Evolutionary conservation across 1,140 invertebrate species (phyloP), one percentile per base, ranked within the genome.

Genomic region (Plutomurus gul): DNA sequence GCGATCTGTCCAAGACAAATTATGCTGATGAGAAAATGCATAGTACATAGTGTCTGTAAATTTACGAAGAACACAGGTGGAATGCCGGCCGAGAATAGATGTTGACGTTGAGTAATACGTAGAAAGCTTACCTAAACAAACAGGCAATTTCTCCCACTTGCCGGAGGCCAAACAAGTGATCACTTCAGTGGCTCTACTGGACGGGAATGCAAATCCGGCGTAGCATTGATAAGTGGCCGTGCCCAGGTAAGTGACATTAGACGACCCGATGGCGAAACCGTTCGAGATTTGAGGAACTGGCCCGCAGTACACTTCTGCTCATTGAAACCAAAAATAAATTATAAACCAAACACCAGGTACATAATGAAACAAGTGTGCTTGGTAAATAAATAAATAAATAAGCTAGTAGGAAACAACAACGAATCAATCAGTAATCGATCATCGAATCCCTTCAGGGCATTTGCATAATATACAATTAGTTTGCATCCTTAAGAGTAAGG

Each of bases 201-300:
- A 94, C 5, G 94, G 91, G 85, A 99, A 98, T 75, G 93, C 94
- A 86, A 98, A 99, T 37, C 96, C 96, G 43, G 96, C 95, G 85
- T 98, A 98, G 86, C 96, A 98, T 84, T 97, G 95, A 86, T 98
- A 99, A 81, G 94, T 96, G 25, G 96, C 96, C 82, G 95, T 89
- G 13, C 96, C 96, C 79, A 91, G 90, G 84, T 95, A 98, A 0
- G 96, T 98, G 3, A 98, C 96, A 86, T 98, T 98, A 0, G 94
- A 93, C 1, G 96, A 96, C 60, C 93, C 94, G 85, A 97, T 96
- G 0, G 96, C 97, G 86, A 97, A 98, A 56, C 96, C 96, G 86
- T 98, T 99, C 84, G 97, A 95, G 77, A 98, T 98, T 89, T 98
- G 96, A 76, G 96, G 96, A 27, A 98, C 96, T 37, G 96, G 95